Percentiles rank a stretch among this genome's conserved stretches.
phyloP scores from a whole-genome alignment of 2,797 vertebrate species.

The Loriculus beryllinus region DNA sequence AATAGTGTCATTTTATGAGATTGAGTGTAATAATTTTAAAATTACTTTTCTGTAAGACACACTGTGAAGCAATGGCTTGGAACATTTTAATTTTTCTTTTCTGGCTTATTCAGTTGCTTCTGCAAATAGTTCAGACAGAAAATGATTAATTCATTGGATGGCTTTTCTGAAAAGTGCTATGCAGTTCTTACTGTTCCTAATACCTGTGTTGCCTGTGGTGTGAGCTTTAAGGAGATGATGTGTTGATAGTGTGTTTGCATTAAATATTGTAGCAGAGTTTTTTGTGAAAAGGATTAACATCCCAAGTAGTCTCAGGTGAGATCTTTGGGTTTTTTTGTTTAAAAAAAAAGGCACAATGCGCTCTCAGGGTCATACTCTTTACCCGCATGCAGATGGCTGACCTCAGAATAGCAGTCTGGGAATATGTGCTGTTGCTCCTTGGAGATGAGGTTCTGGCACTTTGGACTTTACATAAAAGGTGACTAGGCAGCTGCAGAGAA shows the following conservation, averaged over 20 bases:
- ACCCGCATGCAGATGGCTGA: rapidly evolving
- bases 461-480: not conserved
- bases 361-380: not conserved
- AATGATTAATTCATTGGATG: not conserved
- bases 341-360: not conserved
- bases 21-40: conserved; percentile 47
- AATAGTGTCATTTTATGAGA: conserved; percentile 7
- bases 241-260: not conserved
- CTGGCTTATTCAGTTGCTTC: conserved; percentile 30
- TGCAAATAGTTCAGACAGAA: not conserved
- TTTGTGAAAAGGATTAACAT: not conserved
- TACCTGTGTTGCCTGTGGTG: not conserved
- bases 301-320: not conserved
- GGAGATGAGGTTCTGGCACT: not conserved
- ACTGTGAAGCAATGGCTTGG: conserved; percentile 3
- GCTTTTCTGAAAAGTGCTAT: not conserved
- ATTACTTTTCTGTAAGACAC: conserved; percentile 46
- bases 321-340: not conserved
- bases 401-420: not conserved
- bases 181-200: not conserved
- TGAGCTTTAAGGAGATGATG: not conserved
- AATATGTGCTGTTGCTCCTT: not conserved
- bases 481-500: not conserved
- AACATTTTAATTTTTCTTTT: conserved; percentile 45
- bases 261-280: not conserved